Percentiles rank a stretch among this genome's conserved stretches.
Conservation (phyloP, 1,140 invertebrate genomes). For the Apis laboriosa region DNA sequence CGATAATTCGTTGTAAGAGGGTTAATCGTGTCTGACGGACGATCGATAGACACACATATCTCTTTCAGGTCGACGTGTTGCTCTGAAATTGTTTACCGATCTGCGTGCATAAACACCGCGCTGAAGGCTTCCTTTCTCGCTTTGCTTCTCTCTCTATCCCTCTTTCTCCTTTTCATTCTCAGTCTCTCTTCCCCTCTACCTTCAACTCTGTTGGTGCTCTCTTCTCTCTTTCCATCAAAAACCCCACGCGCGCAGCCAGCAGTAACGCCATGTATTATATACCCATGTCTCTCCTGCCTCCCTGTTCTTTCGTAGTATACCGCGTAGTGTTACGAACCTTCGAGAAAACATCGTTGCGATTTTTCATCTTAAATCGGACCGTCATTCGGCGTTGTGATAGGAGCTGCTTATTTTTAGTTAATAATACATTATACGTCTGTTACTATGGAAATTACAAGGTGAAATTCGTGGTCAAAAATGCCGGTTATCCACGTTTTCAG, state of each 20-base stretch:
- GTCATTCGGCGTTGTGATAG: constrained; percentile 39
- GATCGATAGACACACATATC: constrained; percentile 62
- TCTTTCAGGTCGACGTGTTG: constrained; percentile 58
- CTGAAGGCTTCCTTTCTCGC: constrained; percentile 55
- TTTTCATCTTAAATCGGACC: constrained; percentile 63
- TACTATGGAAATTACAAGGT: constrained; percentile 29
- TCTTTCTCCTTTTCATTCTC: constrained; percentile 1
- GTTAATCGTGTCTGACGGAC: constrained; percentile 61
- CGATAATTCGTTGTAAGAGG: constrained; percentile 67
- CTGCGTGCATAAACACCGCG: constrained; percentile 64
- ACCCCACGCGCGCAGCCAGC: constrained; percentile 64
- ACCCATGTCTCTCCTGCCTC: constrained; percentile 61
- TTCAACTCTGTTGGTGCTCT: constrained; percentile 26
- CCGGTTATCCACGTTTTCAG: constrained; percentile 7
- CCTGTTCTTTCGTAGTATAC: constrained; percentile 61
- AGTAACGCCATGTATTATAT: constrained; percentile 65
- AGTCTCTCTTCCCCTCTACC: constrained; percentile 5
- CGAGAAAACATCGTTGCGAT: constrained; percentile 73
- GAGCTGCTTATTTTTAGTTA: constrained; percentile 53
- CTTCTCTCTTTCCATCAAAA: constrained; percentile 50
- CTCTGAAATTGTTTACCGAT: constrained; percentile 68
- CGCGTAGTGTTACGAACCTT: constrained; percentile 71
- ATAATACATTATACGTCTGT: constrained; percentile 49
- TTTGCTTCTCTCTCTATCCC: constrained; percentile 43
- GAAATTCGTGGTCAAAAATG: constrained; percentile 44